Base-by-base conservation (phyloP, 23 tunicate species). In the Oikopleura dioica region DNA sequence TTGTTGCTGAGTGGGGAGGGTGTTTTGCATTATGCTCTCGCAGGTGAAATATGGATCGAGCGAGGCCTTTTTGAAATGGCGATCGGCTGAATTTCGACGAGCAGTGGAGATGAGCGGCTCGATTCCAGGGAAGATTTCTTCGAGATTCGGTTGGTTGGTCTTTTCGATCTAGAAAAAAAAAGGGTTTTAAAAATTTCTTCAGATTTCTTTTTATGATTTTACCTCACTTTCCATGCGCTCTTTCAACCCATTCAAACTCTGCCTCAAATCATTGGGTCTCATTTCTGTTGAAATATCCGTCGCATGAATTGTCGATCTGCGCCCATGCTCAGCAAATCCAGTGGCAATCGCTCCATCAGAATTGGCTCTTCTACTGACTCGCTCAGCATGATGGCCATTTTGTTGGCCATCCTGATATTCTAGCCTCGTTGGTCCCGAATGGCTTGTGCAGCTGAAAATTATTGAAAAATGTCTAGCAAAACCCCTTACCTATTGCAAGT, bases 301-400 rank as follows among this genome's bases (percentile, higher is more conserved):
- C 26, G 29, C 32, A n/a, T n/a, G n/a, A n/a, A n/a, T n/a, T n/a
- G n/a, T n/a, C n/a, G n/a, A n/a, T n/a, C n/a, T n/a, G n/a, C n/a
- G n/a, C n/a, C n/a, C n/a, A n/a, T n/a, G n/a, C n/a, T n/a, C n/a
- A n/a, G n/a, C n/a, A 12, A 31, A 21, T 31, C 72, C 26, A 28
- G 2, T 5, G 16, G 72, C 72, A 63, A 63, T 63, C 2, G 72
- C 16, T 63, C 72, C 72, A 63, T 63, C 72, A 2, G 72, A 63
- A 63, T 63, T 63, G 16, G 72, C 16, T 16, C n/a, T n/a, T n/a
- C 72, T 23, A 28, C 26, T 63, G 4, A 63, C 72, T 63, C 33
- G 29, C 26, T 63, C 72, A 2, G 26, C 72, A 2, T 23, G 72
- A 44, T 9, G 55, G 2, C 26, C 33, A 23, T 12, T 16, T 12